Percentiles rank a stretch among this genome's conserved stretches.
phyloP scores from a whole-genome alignment of 2,888 invertebrate species.

The Oxytorus armatus region DNA sequence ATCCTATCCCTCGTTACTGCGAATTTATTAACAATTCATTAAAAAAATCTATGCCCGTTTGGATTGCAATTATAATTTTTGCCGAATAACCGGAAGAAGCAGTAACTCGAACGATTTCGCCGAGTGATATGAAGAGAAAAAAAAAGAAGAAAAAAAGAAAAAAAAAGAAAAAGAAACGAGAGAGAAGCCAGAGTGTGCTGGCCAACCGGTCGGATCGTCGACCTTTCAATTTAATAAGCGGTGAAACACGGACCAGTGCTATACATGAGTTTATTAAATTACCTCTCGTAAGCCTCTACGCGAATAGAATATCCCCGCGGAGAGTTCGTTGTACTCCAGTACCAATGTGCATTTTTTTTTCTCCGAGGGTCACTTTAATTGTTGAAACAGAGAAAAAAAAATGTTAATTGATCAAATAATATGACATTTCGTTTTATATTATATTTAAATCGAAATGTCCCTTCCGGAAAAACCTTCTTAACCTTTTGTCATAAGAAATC shows the following conservation, averaged over 20 bases:
- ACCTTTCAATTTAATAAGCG: constrained; percentile 80
- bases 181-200: constrained; percentile 54
- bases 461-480: background rate
- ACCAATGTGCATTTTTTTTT: constrained; percentile 36
- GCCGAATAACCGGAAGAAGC: no score
- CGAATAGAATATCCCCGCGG: constrained; percentile 30
- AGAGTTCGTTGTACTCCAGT: constrained; percentile 59
- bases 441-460: no score
- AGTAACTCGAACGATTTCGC: no score
- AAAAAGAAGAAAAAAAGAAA: constrained; percentile 9
- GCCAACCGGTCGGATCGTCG: constrained; percentile 73
- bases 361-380: no score
- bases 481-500: no score
- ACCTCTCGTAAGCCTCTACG: constrained; percentile 44
- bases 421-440: no score
- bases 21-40: no score
- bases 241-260: constrained; percentile 77
- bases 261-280: constrained; percentile 62
- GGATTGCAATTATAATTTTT: no score
- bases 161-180: constrained; percentile 4
- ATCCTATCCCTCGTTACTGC: no score
- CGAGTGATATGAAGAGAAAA: constrained; percentile 32
- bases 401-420: no score
- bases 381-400: no score
- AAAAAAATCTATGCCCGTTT: no score